phyloP scores from a whole-genome alignment of 92 coral and sea anemone species.

The Metridium senile region DNA sequence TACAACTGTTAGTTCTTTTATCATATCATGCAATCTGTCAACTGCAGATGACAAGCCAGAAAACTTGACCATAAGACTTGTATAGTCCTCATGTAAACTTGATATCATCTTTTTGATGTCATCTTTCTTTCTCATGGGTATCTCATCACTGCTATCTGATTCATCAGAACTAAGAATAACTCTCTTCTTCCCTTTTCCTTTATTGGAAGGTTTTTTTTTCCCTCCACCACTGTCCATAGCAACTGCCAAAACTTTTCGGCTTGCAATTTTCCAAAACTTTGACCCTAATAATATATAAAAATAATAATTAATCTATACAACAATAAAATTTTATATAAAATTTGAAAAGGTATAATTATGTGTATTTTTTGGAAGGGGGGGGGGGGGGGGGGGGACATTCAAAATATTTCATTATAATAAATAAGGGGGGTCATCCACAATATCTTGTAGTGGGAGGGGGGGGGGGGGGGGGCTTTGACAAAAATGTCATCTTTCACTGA shows the following conservation, averaged over 20 bases:
- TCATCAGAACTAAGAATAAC: not conserved
- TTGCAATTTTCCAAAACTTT: slow-evolving; percentile 21
- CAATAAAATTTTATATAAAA: not conserved
- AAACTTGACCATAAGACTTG: too few relatives aligned
- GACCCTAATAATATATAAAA: not conserved
- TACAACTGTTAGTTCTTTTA: slow-evolving; percentile 23
- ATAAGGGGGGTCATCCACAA: too few relatives aligned
- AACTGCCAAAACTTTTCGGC: slow-evolving; percentile 8
- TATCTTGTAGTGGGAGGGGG: too few relatives aligned
- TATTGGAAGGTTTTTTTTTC: slow-evolving; percentile 1
- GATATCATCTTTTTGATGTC: not conserved
- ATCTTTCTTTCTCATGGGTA: not conserved
- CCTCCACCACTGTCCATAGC: too few relatives aligned
- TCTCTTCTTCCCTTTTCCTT: not conserved
- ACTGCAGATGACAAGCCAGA: slow-evolving; percentile 13
- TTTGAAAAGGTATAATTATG: not conserved
- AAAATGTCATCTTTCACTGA: too few relatives aligned
- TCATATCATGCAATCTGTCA: slow-evolving; percentile 16
- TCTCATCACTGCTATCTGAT: not conserved
- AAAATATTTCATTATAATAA: too few relatives aligned
- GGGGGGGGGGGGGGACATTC: too few relatives aligned
- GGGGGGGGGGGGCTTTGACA: too few relatives aligned
- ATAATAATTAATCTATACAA: not conserved
- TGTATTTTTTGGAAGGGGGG: too few relatives aligned
- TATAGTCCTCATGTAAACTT: not conserved